Base-by-base conservation (phyloP, 2,797 vertebrate species). In the Nannoperca australis region DNA sequence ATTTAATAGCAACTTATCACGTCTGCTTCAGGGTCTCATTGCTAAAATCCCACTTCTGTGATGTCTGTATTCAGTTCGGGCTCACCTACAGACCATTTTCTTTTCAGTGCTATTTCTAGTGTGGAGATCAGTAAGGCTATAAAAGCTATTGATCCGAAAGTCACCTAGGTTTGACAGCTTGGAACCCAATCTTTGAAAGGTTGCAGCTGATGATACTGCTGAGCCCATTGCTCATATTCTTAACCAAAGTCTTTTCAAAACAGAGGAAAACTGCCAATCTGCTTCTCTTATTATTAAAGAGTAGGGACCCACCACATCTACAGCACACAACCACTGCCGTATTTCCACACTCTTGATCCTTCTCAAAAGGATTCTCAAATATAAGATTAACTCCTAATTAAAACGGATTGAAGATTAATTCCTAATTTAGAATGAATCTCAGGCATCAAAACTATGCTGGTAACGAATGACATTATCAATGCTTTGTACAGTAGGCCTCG, bases 71-170 rank as follows among this genome's bases (percentile, higher is more conserved):
- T 81, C 51, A 61, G 49, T 18, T 7, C 4, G 0, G 4, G 34
- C 65, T 75, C 73, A 60, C 51, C 47, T 22, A 9, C 7, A 45
- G 65, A 79, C 53, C 14, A 18, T 76, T 80, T 80, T 66, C 34
- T 74, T 79, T 73, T 65, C 59, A 66, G 40, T 1, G 36, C 69
- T 61, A 74, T 80, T 83, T 69, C 64, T n/a, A 54, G 32, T 59
- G 60, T 49, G 20, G 36, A 69, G 68, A 83, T 66, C 62, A 76
- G 61, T 40, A 61, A 40, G 42, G 76, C 60, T 76, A 73, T 78
- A 68, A 85, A 87, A 81, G 64, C 64, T 84, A 91, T 91, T 78
- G 82, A 90, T 90, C 66, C 60, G 44, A 65, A 80, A 73, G 49
- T 76, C 67, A 78, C 67, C 70, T 27, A 49, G 34, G 38, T 56